A percentile compares a stretch with the other conserved stretches of the same genome.
Evolutionary conservation across 2,797 vertebrate species (phyloP).

Genomic region (Gallinago solitaria): DNA sequence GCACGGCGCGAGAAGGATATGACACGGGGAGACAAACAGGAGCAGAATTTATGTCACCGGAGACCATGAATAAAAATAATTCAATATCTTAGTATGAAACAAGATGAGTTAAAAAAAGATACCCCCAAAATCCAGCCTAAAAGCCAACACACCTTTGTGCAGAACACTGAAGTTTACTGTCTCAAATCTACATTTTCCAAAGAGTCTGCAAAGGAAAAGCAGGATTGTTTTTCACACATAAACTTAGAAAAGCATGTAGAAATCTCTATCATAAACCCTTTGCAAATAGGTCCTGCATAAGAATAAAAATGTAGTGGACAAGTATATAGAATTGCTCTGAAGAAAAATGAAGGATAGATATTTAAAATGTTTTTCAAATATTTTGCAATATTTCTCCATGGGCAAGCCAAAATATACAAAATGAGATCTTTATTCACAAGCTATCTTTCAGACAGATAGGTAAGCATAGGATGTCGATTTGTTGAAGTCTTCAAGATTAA

Average conservation of each 20-base stretch:
- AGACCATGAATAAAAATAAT: slow-evolving; percentile 13
- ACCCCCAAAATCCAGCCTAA: not conserved
- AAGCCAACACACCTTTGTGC: not conserved
- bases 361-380: not conserved
- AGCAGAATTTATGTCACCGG: slow-evolving; percentile 51
- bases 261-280: not conserved
- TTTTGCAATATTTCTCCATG: not conserved
- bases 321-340: not conserved
- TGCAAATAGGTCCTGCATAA: not conserved
- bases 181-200: not conserved
- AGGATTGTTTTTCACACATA: not conserved
- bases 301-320: not conserved
- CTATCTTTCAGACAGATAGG: not conserved
- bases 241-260: not conserved
- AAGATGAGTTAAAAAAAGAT: not conserved
- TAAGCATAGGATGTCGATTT: not conserved
- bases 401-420: not conserved
- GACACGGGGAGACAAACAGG: slow-evolving; percentile 55
- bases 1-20: slow-evolving; percentile 44
- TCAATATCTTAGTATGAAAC: not conserved
- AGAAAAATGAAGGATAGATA: not conserved
- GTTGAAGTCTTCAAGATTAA: not conserved
- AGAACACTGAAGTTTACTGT: not conserved
- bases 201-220: not conserved
- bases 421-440: not conserved